These are phyloP conservation scores for Sorex maritimensis DNA, from an alignment of 2,797 vertebrate genomes.

Conservation along the genomic window DNA sequence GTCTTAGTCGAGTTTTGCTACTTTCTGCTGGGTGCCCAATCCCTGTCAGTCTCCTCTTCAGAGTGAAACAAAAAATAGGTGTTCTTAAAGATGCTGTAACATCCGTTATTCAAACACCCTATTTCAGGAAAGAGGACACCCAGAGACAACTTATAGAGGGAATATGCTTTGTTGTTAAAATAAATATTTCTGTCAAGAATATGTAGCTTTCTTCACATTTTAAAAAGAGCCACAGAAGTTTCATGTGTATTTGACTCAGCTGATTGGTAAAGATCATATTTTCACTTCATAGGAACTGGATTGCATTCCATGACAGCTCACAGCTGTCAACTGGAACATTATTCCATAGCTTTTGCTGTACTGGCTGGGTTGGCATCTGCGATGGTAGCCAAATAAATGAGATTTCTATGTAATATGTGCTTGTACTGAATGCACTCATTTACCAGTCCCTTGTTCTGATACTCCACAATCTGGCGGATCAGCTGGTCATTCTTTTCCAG, in stretches of 20 bases:
- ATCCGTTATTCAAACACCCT: not conserved
- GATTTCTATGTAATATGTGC: constrained; percentile 97
- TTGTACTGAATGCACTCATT: constrained; percentile 97
- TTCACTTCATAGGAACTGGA: constrained; percentile 13
- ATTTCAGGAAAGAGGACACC: constrained; percentile 15
- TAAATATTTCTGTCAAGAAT: not conserved
- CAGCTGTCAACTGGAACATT: constrained; percentile 24
- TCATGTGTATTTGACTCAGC: not conserved
- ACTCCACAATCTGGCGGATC: constrained; percentile 96
- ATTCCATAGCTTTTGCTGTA: constrained; percentile 85
- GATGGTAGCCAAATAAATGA: constrained; percentile 97
- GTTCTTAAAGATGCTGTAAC: not conserved
- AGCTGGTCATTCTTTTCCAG: constrained; percentile 98
- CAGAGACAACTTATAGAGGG: not conserved
- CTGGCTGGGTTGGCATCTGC: constrained; percentile 93
- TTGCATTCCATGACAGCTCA: not conserved
- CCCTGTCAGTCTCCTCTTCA: constrained; percentile 24
- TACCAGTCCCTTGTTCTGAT: constrained; percentile 97
- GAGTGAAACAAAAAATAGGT: not conserved
- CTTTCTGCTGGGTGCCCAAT: not conserved
- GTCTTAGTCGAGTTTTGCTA: not conserved
- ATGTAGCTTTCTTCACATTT: constrained; percentile 63
- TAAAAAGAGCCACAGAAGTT: constrained; percentile 11
- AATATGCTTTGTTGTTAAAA: constrained; percentile 67
- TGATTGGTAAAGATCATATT: constrained; percentile 34